Base-by-base conservation (phyloP, 2,888 invertebrate species). In the Tenthredo mesomela region DNA sequence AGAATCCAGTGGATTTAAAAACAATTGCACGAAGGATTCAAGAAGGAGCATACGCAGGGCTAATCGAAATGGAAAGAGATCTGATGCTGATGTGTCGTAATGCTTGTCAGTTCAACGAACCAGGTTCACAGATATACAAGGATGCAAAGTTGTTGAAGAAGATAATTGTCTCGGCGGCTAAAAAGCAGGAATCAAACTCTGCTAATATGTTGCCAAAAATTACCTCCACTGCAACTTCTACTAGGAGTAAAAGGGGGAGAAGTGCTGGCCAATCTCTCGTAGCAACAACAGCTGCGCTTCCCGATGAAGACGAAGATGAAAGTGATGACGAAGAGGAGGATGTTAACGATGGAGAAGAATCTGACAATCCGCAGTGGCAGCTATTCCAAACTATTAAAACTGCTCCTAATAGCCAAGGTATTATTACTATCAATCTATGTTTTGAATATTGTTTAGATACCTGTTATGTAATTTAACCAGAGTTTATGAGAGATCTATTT, bases 61-160 rank as follows among this genome's bases (percentile, higher is more conserved):
- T 99, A 54, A 94, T 94, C 73, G 98, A 98, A 84, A 95, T 99
- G 94, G 99, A 99, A 93, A 96, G 96, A 86, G 99, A 99, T 94
- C 93, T 99, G 61, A 93, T 97, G 87, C 94, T 97, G 83, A 98
- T 99, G 97, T 97, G 97, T 77, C 96, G 97, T 88, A 99, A 99
- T 93, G 99, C 99, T 0, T 99, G 98, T 92, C 95, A 96, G 25
- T 99, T 98, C 92, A 99, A 99, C 93, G 99, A 99, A 91, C 98
- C 99, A 0, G 98, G 98, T 2, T 99, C 99, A 18, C 97, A 97
- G 92, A 99, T 99, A 89, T 99, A 98, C 92, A 98, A 98, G 93
- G 98, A 99, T 93, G 98, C 99, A 0, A 98, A 98, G 91, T 95
- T 96, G 37, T 93, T 99, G 84, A 97, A 97, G 91, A 98, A 97